Base-by-base conservation (phyloP, 2,797 vertebrate species). In the Chaetophractus vellerosus region DNA sequence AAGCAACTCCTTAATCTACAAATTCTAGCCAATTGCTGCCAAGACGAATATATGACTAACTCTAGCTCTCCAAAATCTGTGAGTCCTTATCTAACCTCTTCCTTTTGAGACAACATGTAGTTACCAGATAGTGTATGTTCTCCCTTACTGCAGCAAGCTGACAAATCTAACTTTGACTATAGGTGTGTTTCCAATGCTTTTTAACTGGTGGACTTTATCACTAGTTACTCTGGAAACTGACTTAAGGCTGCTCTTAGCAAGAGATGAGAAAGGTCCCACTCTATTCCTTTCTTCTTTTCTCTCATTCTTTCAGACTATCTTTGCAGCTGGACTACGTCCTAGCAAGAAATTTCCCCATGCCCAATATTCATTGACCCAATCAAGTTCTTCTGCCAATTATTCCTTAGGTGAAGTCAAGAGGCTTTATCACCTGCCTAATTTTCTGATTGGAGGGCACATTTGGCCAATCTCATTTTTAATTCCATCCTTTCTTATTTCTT, bases 381-480 rank as follows among this genome's bases (percentile, higher is more conserved):
- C 89, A 79, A 63, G 33, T 88, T 87, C 74, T 89, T 68, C 31
- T n/a, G 16, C 55, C 79, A 50, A 14, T 69, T 82, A 89, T 38
- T 79, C 36, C 9, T 52, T 72, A 79, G 61, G 66, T 76, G 26
- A 86, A 66, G 68, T 85, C 59, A 69, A 48, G 52, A 61, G 33
- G 7, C 50, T 61, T 55, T 64, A 55, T 41, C 61, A 45, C n/a
- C 52, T 50, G 31, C 31, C 45, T 57, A 21, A 48, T 33, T 91
- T 92, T 68, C 26, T 75, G 38, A 26, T 50, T n/a, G 41, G n/a
- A 93, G 33, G 59, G 5, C 15, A 48, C 12, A 26, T 45, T 88
- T 2, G 1, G 1, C 28, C 7, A 55, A 21, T 63, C 26, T 90
- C 11, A 21, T 23, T 83, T 86, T 90, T 55, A 71, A 90, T 71